A percentile compares a stretch with the other conserved stretches of the same genome.
These are phyloP conservation scores for Mystacornis crossleyi DNA, from an alignment of 2,113 vertebrate species.

Conservation along the genomic window DNA sequence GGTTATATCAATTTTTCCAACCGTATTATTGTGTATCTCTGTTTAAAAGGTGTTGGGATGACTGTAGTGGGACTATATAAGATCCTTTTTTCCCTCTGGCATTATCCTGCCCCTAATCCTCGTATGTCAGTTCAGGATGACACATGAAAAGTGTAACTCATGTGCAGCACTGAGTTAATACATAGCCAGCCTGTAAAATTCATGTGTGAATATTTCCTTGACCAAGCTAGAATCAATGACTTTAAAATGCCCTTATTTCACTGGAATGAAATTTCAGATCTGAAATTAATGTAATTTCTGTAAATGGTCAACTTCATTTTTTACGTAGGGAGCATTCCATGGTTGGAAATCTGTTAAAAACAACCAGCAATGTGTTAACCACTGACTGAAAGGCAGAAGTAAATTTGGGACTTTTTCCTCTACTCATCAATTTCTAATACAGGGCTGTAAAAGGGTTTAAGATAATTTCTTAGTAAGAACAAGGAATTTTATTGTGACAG, in stretches of 20 bases:
- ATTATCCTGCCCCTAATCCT: not conserved
- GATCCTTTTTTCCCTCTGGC: not conserved
- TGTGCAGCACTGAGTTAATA: not conserved
- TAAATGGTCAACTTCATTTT: not conserved
- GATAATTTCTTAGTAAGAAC: not conserved
- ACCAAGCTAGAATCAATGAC: not conserved
- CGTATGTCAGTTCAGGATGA: not conserved
- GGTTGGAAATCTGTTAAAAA: not conserved
- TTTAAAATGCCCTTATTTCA: not conserved
- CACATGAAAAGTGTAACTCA: not conserved
- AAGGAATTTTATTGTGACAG: not conserved
- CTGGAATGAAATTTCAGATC: not conserved
- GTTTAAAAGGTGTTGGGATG: not conserved
- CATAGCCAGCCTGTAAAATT: not conserved
- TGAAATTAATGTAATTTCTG: not conserved
- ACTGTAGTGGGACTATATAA: not conserved
- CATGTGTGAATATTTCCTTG: not conserved
- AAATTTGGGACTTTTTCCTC: not conserved
- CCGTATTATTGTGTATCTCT: not conserved
- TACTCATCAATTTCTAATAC: not conserved
- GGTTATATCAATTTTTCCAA: slow-evolving; percentile 9
- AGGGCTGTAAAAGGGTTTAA: not conserved
- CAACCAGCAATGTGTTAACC: not conserved
- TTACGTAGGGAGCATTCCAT: not conserved
- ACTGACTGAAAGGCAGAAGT: not conserved